Evolutionary conservation across 1,140 invertebrate species (phyloP).

Genomic region (Penaeus japonicus): DNA sequence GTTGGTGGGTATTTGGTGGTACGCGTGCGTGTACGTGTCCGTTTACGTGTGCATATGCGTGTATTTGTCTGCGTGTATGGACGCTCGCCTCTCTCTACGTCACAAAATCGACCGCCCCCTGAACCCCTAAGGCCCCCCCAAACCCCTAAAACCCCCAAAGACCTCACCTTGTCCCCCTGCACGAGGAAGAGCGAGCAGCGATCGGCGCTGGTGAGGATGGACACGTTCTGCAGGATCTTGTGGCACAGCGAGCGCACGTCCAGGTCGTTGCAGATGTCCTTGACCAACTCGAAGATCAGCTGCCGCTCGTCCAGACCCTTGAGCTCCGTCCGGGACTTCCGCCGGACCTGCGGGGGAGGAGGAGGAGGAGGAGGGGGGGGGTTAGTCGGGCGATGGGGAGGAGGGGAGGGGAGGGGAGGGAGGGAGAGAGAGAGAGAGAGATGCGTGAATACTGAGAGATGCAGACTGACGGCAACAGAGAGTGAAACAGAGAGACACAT

Average conservation of each 20-base stretch:
- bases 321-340: slow-evolving; percentile 81
- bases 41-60: no score
- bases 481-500: no score
- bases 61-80: no score
- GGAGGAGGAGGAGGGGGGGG: not conserved
- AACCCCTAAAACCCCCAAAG: no score
- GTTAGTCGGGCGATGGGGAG: not conserved
- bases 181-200: slow-evolving; percentile 92
- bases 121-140: no score
- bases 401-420: not conserved
- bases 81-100: no score
- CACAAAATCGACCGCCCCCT: no score
- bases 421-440: no score
- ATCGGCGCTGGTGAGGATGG: slow-evolving; percentile 89
- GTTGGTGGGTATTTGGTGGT: no score
- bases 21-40: no score
- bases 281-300: slow-evolving; percentile 93
- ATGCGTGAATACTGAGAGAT: no score
- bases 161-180: slow-evolving; percentile 70
- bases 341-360: slow-evolving; percentile 68
- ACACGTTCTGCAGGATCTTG: slow-evolving; percentile 96
- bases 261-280: slow-evolving; percentile 95
- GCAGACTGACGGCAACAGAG: no score
- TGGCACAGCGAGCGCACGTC: slow-evolving; percentile 92
- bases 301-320: slow-evolving; percentile 91